Conservation (phyloP, 1,140 invertebrate genomes). For the Drosophila lacteicornis region DNA sequence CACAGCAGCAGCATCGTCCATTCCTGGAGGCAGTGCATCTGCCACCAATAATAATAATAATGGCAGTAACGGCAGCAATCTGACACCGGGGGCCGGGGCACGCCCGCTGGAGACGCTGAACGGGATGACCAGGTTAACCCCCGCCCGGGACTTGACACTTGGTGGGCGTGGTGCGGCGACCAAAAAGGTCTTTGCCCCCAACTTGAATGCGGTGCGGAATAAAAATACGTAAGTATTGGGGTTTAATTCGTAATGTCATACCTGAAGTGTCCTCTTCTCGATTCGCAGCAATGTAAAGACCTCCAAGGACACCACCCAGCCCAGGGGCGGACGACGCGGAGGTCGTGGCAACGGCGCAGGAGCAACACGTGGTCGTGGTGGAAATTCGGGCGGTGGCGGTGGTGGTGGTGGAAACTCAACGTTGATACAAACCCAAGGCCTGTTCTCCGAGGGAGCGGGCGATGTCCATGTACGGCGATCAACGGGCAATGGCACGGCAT, state of each 20-base stretch:
- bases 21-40: constrained; percentile 38
- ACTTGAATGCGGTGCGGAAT: constrained; percentile 80
- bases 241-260: neutral
- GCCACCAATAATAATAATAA: constrained; percentile 30
- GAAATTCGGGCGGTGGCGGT: constrained; percentile 15
- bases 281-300: constrained; percentile 74
- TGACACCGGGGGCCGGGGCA: constrained; percentile 7
- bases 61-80: constrained; percentile 11
- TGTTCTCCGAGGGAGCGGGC: constrained; percentile 81
- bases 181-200: constrained; percentile 80
- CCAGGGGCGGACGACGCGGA: constrained; percentile 53
- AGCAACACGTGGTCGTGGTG: constrained; percentile 51
- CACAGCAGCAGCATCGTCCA: constrained; percentile 31
- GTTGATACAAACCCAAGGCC: constrained; percentile 77
- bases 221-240: constrained; percentile 74
- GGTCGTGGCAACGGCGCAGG: constrained; percentile 59
- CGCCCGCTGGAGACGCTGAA: constrained; percentile 44
- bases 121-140: constrained; percentile 78
- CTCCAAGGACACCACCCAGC: constrained; percentile 76
- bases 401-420: constrained; percentile 57
- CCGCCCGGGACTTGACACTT: constrained; percentile 86
- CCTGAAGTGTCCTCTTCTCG: neutral
- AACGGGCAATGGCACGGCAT: constrained; percentile 41
- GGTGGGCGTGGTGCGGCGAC: constrained; percentile 77
- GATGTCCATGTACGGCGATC: constrained; percentile 64